phyloP scores from a whole-genome alignment of 2,888 invertebrate species.

The Crocallis elinguaria region DNA sequence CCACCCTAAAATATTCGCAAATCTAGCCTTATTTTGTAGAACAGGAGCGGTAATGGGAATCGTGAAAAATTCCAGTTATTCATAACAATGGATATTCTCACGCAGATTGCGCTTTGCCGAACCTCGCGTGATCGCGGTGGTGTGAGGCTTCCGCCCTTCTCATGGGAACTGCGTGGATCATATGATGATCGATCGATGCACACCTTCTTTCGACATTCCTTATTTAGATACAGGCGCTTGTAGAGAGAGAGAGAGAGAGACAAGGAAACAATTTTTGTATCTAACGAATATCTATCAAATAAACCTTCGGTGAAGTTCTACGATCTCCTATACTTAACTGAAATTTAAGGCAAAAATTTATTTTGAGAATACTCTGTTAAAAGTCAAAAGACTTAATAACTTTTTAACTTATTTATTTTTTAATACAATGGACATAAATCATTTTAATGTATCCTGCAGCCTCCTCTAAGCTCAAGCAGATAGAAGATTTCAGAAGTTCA shows the following conservation, averaged over 20 bases:
- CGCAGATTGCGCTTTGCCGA: slow-evolving; percentile 51
- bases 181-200: slow-evolving; percentile 36
- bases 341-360: too few species aligned
- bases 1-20: background rate
- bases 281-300: too few species aligned
- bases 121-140: slow-evolving; percentile 60
- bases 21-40: background rate
- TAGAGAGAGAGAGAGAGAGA: too few species aligned
- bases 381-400: too few species aligned
- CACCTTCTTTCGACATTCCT: slow-evolving; percentile 26
- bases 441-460: too few species aligned
- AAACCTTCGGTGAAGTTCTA: too few species aligned
- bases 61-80: slow-evolving; percentile 36
- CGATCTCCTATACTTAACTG: too few species aligned
- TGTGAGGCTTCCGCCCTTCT: slow-evolving; percentile 60
- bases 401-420: too few species aligned
- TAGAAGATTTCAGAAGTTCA: too few species aligned
- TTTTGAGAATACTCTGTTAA: too few species aligned
- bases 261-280: background rate
- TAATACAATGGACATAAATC: too few species aligned
- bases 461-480: too few species aligned
- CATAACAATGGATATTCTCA: slow-evolving; percentile 48
- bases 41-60: slow-evolving; percentile 8
- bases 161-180: slow-evolving; percentile 56
- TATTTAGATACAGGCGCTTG: background rate